These are phyloP conservation scores for Hyaena hyaena DNA, from an alignment of 2,113 vertebrate species.

Conservation along the genomic window DNA sequence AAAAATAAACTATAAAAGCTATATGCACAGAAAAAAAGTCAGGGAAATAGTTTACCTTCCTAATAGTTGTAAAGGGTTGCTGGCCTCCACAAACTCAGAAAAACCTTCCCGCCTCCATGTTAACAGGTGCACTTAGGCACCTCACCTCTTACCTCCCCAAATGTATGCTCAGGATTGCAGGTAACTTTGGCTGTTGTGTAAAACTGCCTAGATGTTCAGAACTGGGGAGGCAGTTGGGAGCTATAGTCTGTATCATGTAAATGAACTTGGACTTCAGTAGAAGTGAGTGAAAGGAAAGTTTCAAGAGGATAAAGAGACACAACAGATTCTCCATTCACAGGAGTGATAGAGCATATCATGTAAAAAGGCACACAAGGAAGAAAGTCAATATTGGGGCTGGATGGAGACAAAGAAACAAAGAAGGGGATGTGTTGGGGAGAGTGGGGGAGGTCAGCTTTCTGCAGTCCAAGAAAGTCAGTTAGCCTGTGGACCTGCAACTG, in stretches of 20 bases:
- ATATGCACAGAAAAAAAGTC: not conserved
- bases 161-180: not conserved
- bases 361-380: not conserved
- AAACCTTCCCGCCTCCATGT: not conserved
- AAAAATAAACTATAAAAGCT: not conserved
- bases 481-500: not conserved
- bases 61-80: not conserved
- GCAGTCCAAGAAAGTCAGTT: not conserved
- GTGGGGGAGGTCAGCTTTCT: not conserved
- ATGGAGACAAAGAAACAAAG: not conserved
- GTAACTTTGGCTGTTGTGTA: not conserved
- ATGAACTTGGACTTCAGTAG: not conserved
- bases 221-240: not conserved
- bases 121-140: not conserved
- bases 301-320: not conserved
- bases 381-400: not conserved
- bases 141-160: too few species aligned
- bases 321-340: not conserved
- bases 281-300: not conserved
- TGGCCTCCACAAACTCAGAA: not conserved
- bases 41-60: not conserved
- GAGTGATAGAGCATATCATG: not conserved
- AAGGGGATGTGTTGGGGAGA: fast-evolving
- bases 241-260: not conserved
- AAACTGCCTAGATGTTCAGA: not conserved